Evolutionary conservation across 2,888 invertebrate species (phyloP), one percentile per base, ranked within the genome.

Genomic region (Baronia brevicornis): DNA sequence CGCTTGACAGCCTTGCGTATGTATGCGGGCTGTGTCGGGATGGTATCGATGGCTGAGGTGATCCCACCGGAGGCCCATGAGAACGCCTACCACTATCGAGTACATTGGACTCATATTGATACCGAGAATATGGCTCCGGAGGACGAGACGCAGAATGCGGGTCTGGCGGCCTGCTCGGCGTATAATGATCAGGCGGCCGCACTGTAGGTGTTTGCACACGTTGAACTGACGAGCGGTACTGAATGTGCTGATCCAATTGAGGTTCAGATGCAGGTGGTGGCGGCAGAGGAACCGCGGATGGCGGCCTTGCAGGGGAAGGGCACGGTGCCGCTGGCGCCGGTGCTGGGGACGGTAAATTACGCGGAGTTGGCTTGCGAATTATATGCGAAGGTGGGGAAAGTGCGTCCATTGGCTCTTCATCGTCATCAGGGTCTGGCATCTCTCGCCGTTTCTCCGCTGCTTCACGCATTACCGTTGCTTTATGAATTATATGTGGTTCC

Each of bases 401-500:
- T 2, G 74, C 69, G 20, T 63, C 75, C 10, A 51, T 55, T 1
- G 66, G 48, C 21, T 82, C 84, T 41, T 79, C 79, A 14, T 80
- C 82, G 38, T 84, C 78, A 26, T 84, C 84, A 6, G 69, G 67
- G 23, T 82, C 80, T 0, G 78, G 75, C 36, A 68, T 65, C 41
- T 80, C 79, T 5, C 79, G 74, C 13, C 84, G 64, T 44, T 82
- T 80, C 44, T 82, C 80, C 11, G 79, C 80, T 19, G 85, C 85
- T 44, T 85, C 85, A 5, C 84, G 72, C 85, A 85, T 85, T 6
- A 85, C 85, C 3, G 85, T 85, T 14, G 85, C 85, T 48, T 85
- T 85, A 44, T 85, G 85, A 23, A 85, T 85, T 35, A 85, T 82
- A 43, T 86, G 86, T 8, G 86, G 78, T 46, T 86, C 84, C 2